A percentile compares a stretch with the other conserved stretches of the same genome.
These are phyloP conservation scores for Chlorospingus semifuscus DNA, from an alignment of 2,797 vertebrate species.

Conservation along the genomic window DNA sequence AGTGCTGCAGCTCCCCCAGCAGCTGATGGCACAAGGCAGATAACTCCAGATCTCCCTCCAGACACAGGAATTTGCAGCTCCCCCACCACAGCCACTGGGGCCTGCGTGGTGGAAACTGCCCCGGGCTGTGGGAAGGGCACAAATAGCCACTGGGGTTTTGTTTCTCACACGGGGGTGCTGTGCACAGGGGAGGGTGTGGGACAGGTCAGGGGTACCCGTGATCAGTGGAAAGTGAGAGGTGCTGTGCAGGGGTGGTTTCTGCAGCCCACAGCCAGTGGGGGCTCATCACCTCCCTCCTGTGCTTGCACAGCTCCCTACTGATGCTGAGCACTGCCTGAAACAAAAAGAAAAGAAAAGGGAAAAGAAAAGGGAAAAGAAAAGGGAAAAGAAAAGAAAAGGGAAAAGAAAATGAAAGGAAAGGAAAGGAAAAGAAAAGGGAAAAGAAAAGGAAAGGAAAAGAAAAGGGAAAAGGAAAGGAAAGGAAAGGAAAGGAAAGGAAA, in stretches of 20 bases:
- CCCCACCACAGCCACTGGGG: background rate
- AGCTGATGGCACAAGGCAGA: background rate
- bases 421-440: too few species aligned
- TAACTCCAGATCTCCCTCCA: background rate
- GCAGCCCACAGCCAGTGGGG: background rate
- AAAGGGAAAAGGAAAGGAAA: too few species aligned
- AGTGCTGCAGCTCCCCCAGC: background rate
- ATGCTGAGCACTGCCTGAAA: background rate
- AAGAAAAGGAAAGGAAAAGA: background rate
- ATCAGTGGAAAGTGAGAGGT: background rate
- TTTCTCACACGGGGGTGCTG: accelerated
- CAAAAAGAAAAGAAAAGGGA: background rate
- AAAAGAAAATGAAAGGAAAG: too few species aligned
- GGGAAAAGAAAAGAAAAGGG: too few species aligned
- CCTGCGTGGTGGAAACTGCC: background rate
- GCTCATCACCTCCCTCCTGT: background rate
- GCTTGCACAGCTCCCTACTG: background rate
- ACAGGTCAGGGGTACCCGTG: accelerated
- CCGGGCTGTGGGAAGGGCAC: background rate
- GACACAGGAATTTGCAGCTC: background rate
- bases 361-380: too few species aligned
- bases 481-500: too few species aligned
- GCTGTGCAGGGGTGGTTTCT: background rate
- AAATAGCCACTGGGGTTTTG: accelerated
- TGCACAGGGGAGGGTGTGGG: background rate